These are phyloP conservation scores for Sebastes diploproa DNA, from an alignment of 2,797 vertebrate species.

Conservation along the genomic window DNA sequence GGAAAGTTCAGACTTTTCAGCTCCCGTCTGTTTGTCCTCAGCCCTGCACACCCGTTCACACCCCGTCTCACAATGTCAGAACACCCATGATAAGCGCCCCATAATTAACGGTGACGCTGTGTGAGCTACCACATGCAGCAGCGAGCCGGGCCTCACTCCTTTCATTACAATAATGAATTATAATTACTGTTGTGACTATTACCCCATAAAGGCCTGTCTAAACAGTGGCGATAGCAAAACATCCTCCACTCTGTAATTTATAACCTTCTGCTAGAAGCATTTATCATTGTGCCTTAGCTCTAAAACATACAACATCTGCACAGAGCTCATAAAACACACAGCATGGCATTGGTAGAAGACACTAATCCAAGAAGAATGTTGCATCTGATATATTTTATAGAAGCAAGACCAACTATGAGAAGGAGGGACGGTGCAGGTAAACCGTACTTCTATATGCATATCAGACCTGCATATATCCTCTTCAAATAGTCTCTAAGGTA, in stretches of 20 bases:
- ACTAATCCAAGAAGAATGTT: background rate
- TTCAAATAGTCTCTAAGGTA: conserved; percentile 12
- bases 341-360: background rate
- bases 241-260: conserved; percentile 65
- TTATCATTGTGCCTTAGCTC: conserved; percentile 49
- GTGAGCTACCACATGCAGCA: conserved; percentile 21
- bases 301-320: conserved; percentile 53
- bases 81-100: conserved; percentile 28
- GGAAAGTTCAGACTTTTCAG: conserved; percentile 5
- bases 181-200: conserved; percentile 70
- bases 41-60: conserved; percentile 12
- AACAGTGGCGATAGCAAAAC: conserved; percentile 32
- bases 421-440: background rate
- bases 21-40: background rate
- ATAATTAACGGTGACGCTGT: conserved; percentile 33
- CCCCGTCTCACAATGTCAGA: conserved; percentile 36
- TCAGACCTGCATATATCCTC: conserved; percentile 3
- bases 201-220: conserved; percentile 59
- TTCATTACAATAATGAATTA: conserved; percentile 74
- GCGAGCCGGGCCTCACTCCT: conserved; percentile 32
- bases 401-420: background rate
- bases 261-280: conserved; percentile 50
- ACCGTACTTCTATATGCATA: conserved; percentile 8
- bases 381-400: background rate
- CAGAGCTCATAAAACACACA: conserved; percentile 27